Percentiles rank a stretch among this genome's conserved stretches.
Evolutionary conservation across 2,888 invertebrate genomes (phyloP).

Genomic region (Linnaemya tessellans): DNA sequence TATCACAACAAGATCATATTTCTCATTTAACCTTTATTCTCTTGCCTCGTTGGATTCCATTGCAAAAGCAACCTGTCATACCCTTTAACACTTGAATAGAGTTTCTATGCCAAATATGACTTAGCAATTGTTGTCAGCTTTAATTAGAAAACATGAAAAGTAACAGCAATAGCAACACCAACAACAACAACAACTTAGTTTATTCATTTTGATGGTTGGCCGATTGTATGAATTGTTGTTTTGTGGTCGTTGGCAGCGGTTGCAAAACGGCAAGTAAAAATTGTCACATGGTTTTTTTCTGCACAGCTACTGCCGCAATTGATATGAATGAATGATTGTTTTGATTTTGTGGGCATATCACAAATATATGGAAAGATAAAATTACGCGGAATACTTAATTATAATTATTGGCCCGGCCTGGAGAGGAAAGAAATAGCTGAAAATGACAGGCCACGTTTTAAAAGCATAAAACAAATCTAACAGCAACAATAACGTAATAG

Average conservation of each 20-base stretch:
- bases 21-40: conserved; percentile 26
- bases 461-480: background rate
- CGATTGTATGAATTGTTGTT: conserved; percentile 18
- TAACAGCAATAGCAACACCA: background rate
- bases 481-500: background rate
- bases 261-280: conserved; percentile 37
- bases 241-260: conserved; percentile 59
- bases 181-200: background rate
- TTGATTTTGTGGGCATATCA: conserved; percentile 52
- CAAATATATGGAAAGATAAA: conserved; percentile 25
- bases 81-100: conserved; percentile 56
- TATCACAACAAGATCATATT: conserved; percentile 27
- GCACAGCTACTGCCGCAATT: conserved; percentile 17
- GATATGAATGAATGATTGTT: conserved; percentile 4
- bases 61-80: conserved; percentile 5
- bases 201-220: background rate
- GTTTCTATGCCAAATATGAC: conserved; percentile 28
- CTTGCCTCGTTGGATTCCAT: background rate
- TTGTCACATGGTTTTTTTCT: conserved; percentile 34
- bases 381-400: conserved; percentile 66
- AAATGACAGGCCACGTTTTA: conserved; percentile 32
- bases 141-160: conserved; percentile 23
- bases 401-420: conserved; percentile 60
- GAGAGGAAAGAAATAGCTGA: conserved; percentile 8
- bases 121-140: conserved; percentile 32